Conservation (phyloP, 1,140 invertebrate species). For the Hirudo medicinalis region DNA sequence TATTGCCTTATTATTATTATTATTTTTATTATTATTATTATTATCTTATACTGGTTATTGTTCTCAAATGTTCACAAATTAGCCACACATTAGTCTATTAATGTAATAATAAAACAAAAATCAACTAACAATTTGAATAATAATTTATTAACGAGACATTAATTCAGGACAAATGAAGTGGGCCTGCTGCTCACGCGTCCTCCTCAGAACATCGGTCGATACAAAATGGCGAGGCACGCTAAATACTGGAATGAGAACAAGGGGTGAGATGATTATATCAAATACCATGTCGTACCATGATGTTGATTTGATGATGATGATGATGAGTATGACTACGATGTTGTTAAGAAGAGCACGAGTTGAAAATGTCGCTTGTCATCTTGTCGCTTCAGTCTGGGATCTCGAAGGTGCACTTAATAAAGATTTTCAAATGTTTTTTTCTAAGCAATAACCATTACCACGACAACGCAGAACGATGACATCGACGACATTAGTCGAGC, state of each 20-base stretch:
- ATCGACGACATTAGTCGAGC: no score
- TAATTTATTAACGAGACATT: background rate
- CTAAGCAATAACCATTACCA: no score
- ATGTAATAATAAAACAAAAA: slow-evolving; percentile 1
- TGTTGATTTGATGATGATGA: background rate
- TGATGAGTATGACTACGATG: no score
- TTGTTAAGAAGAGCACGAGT: no score
- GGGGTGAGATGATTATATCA: slow-evolving; percentile 27
- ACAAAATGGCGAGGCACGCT: slow-evolving; percentile 39
- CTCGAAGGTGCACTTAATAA: no score
- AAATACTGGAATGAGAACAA: slow-evolving; percentile 32
- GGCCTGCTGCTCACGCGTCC: slow-evolving; percentile 34
- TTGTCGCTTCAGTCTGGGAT: no score
- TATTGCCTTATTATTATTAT: slow-evolving; percentile 16
- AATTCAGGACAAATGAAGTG: slow-evolving; percentile 28
- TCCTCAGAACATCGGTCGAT: slow-evolving; percentile 36
- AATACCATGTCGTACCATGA: background rate
- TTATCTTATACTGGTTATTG: background rate
- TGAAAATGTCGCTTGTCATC: no score
- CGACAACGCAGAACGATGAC: no score
- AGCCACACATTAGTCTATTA: background rate
- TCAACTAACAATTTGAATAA: background rate
- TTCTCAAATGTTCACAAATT: no score
- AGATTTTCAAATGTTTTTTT: no score
- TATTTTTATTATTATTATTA: slow-evolving; percentile 16